phyloP scores from a whole-genome alignment of 1,140 invertebrate genomes.

The Lasaia peninsularis region DNA sequence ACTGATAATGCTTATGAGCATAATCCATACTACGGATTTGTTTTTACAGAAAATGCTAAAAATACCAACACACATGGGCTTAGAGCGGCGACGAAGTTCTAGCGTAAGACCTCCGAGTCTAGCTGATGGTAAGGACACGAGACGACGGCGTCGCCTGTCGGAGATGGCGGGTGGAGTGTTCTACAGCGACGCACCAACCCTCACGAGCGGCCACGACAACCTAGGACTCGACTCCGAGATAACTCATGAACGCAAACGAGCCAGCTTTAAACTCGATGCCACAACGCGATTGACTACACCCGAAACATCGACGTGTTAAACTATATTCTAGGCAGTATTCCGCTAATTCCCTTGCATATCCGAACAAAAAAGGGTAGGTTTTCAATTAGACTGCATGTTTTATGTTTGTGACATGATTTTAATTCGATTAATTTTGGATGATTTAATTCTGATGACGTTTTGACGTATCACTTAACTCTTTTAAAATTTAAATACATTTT shows the following conservation, averaged over 20 bases:
- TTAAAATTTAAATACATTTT: too few relatives aligned
- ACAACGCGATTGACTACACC: constrained; percentile 24
- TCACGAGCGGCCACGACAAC: constrained; percentile 55
- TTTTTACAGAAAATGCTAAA: constrained; percentile 45
- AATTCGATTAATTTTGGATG: too few relatives aligned
- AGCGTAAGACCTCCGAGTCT: constrained; percentile 61
- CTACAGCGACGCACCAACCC: constrained; percentile 55
- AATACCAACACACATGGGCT: constrained; percentile 48
- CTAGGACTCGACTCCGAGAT: constrained; percentile 52
- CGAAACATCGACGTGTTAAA: constrained; percentile 45
- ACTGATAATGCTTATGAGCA: too few relatives aligned
- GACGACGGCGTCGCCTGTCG: constrained; percentile 56
- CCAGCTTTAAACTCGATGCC: constrained; percentile 42
- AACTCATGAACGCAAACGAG: constrained; percentile 40
- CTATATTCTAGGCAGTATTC: not conserved
- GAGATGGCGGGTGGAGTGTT: constrained; percentile 67
- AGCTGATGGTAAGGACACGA: constrained; percentile 60
- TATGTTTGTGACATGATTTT: too few relatives aligned
- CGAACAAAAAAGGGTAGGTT: too few relatives aligned
- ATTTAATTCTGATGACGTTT: too few relatives aligned
- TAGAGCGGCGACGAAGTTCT: constrained; percentile 59
- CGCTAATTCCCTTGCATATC: not conserved
- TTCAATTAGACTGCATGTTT: too few relatives aligned
- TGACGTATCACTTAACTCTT: too few relatives aligned
- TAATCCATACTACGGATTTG: not conserved